Evolutionary conservation across 2,888 invertebrate genomes (phyloP).

Genomic region (Xylophagus ater): DNA sequence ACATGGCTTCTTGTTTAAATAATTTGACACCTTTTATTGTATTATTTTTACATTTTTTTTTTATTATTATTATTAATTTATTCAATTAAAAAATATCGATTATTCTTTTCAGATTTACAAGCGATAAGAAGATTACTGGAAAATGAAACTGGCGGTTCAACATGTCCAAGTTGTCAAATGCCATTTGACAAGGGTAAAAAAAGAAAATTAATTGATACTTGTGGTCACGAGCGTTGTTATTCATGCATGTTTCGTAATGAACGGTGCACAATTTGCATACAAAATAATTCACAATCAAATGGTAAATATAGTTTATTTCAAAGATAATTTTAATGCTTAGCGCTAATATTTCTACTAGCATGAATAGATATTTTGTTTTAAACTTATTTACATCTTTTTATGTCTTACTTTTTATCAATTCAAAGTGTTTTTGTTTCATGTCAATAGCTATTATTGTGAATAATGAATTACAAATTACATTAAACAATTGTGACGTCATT

Average conservation of each 20-base stretch:
- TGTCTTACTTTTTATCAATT: no score
- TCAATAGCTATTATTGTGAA: no score
- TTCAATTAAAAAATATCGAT: no score
- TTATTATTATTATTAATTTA: no score
- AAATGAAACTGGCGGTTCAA: constrained; percentile 56
- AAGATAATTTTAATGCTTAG: no score
- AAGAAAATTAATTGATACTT: constrained; percentile 86
- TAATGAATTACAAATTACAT: no score
- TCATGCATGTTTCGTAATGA: constrained; percentile 89
- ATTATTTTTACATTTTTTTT: constrained; percentile 3
- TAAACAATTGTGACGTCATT: no score
- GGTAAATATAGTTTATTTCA: neutral
- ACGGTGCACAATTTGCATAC: constrained; percentile 74
- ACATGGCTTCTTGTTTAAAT: neutral
- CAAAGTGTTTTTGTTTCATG: no score
- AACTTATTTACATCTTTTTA: neutral
- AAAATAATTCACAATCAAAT: no score
- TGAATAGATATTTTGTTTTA: neutral
- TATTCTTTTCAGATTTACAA: constrained; percentile 59
- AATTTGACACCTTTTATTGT: neutral
- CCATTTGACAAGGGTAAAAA: constrained; percentile 95
- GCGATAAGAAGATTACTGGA: constrained; percentile 71
- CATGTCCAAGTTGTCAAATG: constrained; percentile 80
- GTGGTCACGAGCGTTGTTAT: constrained; percentile 92
- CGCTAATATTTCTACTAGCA: no score